Conservation (phyloP, 1,140 invertebrate species). For the Coptotermes formosanus region DNA sequence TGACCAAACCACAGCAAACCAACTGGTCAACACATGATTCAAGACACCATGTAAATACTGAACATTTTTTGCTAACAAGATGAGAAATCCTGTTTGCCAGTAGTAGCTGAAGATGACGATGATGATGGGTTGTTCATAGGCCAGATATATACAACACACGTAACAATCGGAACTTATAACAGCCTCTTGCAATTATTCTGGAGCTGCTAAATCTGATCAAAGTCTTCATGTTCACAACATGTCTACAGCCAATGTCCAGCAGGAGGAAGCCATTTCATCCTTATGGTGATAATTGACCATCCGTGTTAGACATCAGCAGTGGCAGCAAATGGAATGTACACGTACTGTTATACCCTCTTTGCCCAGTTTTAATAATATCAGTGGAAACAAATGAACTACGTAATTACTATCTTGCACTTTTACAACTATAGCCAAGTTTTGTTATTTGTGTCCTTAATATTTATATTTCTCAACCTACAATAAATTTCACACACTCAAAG, state of each 20-base stretch:
- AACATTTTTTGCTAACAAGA: neutral
- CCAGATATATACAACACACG: neutral
- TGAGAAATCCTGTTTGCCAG: neutral
- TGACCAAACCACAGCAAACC: neutral
- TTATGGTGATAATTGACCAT: neutral
- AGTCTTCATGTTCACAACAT: neutral
- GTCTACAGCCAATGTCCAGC: neutral
- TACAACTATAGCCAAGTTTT: slow-evolving; percentile 32
- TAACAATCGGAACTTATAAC: neutral
- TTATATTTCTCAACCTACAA: slow-evolving; percentile 21
- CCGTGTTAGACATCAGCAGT: neutral
- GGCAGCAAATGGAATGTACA: slow-evolving; percentile 33
- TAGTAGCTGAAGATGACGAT: neutral
- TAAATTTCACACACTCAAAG: slow-evolving; percentile 29
- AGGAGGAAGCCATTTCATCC: neutral
- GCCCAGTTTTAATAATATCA: slow-evolving; percentile 26
- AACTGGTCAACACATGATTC: neutral
- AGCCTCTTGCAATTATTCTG: neutral
- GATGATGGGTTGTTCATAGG: neutral
- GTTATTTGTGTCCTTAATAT: slow-evolving; percentile 9
- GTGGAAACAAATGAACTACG: slow-evolving; percentile 23
- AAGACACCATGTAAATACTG: neutral
- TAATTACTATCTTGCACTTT: slow-evolving; percentile 29
- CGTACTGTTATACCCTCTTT: neutral
- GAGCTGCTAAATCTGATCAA: neutral